Conservation (phyloP, 2,888 invertebrate genomes). For the Thyatira batis region DNA sequence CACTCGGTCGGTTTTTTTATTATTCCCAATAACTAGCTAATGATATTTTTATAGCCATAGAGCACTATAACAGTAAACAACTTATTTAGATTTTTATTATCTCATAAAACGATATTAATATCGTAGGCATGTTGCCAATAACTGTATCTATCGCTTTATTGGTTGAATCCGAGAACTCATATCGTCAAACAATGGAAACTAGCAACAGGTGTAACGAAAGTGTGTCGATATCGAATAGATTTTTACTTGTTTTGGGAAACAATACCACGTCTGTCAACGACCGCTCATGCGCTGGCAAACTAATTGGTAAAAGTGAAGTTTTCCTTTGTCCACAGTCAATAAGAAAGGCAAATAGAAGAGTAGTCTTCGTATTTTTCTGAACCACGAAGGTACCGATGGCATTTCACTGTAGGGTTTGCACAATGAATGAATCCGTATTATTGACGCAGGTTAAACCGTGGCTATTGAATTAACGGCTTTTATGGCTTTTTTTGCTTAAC, state of each 20-base stretch:
- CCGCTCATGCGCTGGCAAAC: constrained; percentile 53
- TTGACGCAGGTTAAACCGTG: constrained; percentile 12
- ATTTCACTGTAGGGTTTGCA: constrained; percentile 32
- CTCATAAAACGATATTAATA: background rate
- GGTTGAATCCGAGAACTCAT: constrained; percentile 4
- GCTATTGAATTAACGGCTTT: constrained; percentile 36
- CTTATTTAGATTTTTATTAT: background rate
- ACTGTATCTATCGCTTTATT: constrained; percentile 10
- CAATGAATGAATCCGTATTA: constrained; percentile 37
- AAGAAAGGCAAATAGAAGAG: constrained; percentile 69
- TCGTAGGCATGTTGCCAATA: background rate
- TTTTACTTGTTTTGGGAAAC: constrained; percentile 74
- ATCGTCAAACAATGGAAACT: constrained; percentile 27
- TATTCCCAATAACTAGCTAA: background rate
- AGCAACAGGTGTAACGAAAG: constrained; percentile 45
- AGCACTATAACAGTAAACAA: background rate
- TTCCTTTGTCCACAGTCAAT: constrained; percentile 60
- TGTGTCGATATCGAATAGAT: constrained; percentile 62
- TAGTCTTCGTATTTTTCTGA: constrained; percentile 46
- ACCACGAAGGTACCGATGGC: constrained; percentile 35
- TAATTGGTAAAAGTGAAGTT: constrained; percentile 80
- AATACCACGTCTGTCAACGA: constrained; percentile 57
- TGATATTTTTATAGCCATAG: background rate
- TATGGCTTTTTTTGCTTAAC: constrained; percentile 22
- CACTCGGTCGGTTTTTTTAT: background rate